These are phyloP conservation scores for Drosophila athabasca DNA, from an alignment of 1,140 invertebrate species.

Conservation along the genomic window DNA sequence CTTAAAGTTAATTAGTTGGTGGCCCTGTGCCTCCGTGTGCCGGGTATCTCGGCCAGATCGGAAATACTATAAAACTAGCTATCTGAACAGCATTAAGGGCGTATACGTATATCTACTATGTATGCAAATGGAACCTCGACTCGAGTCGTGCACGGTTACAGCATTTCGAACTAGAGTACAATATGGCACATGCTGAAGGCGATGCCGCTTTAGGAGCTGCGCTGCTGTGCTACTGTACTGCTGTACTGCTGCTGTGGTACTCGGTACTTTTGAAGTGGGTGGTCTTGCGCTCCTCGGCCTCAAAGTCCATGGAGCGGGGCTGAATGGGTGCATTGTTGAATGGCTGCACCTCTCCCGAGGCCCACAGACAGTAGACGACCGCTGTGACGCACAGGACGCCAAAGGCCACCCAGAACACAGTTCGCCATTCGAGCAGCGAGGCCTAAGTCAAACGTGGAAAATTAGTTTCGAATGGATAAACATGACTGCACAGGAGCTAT, in stretches of 20 bases:
- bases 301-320: constrained; percentile 57
- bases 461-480: constrained; percentile 1
- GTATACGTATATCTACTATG: constrained; percentile 26
- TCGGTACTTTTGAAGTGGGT: not conserved
- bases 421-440: constrained; percentile 90
- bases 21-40: constrained; percentile 16
- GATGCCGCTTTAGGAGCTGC: constrained; percentile 53
- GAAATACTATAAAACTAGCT: constrained; percentile 78
- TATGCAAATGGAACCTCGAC: constrained; percentile 17
- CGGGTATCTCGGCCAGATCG: constrained; percentile 46
- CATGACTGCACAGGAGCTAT: not conserved
- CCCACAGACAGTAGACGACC: constrained; percentile 89
- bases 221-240: constrained; percentile 29
- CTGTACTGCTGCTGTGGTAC: constrained; percentile 2
- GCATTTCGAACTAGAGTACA: constrained; percentile 47
- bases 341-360: constrained; percentile 88
- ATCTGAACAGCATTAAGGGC: constrained; percentile 46
- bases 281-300: constrained; percentile 62
- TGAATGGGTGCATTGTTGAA: constrained; percentile 86
- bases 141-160: constrained; percentile 8
- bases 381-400: constrained; percentile 88
- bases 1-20: constrained; percentile 55
- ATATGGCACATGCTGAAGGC: constrained; percentile 59
- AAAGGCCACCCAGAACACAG: constrained; percentile 92
- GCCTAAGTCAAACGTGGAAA: constrained; percentile 85